phyloP scores from a whole-genome alignment of 2,113 vertebrate genomes.

The Emydura subglobosa region DNA sequence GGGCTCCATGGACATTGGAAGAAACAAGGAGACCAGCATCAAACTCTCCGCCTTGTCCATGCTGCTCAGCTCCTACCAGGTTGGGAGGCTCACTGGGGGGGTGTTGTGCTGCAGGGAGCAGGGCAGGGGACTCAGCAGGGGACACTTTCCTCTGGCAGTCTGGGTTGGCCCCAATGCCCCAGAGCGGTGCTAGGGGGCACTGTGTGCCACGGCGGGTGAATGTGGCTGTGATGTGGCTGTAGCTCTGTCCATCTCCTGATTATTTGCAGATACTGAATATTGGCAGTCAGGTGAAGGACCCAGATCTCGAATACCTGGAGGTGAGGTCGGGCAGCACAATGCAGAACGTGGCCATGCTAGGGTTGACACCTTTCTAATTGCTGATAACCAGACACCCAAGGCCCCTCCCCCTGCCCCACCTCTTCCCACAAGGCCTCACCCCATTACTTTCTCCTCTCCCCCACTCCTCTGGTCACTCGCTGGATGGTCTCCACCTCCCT shows the following conservation, averaged over 20 bases:
- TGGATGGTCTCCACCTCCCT: no score
- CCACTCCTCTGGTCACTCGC: no score
- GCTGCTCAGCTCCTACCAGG: conserved; percentile 74
- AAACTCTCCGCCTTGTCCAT: conserved; percentile 65
- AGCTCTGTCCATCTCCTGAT: not conserved
- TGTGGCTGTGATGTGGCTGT: not conserved
- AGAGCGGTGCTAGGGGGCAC: no score
- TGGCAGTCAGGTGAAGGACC: conserved; percentile 50
- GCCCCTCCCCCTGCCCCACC: no score
- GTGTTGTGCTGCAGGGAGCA: no score
- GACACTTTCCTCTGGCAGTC: no score
- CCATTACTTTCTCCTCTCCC: no score
- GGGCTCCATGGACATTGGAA: conserved; percentile 52
- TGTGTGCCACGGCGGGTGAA: not conserved
- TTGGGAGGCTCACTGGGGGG: not conserved
- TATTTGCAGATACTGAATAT: conserved; percentile 65
- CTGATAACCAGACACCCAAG: no score
- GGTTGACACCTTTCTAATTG: no score
- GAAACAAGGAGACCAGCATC: conserved; percentile 52
- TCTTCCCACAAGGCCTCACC: no score
- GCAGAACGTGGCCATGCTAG: not conserved
- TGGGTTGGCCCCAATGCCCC: not conserved
- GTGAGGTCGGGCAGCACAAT: not conserved
- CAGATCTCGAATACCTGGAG: conserved; percentile 71
- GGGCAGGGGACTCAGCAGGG: no score